A percentile compares a stretch with the other conserved stretches of the same genome.
Conservation (phyloP, 2,113 vertebrate species). For the Leucoraja erinaceus region DNA sequence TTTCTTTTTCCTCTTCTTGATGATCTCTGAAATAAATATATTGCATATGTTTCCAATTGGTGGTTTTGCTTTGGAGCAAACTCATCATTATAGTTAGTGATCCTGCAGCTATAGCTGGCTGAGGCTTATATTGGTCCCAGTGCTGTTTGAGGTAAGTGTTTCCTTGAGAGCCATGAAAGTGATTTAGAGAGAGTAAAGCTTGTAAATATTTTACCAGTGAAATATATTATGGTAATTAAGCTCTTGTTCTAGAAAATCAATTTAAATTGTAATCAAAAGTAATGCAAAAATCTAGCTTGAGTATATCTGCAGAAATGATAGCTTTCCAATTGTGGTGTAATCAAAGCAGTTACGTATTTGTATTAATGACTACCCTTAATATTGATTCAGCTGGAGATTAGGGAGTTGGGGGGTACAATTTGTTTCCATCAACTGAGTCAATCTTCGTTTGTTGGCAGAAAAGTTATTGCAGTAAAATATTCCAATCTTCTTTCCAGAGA, state of each 20-base stretch:
- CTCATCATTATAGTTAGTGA: neutral
- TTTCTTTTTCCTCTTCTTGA: neutral
- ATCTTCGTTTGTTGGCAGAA: neutral
- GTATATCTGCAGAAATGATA: neutral
- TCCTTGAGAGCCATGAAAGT: neutral
- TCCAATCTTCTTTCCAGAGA: slow-evolving; percentile 23
- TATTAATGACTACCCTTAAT: neutral
- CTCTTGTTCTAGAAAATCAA: neutral
- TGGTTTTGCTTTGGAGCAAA: neutral
- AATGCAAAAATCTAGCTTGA: neutral
- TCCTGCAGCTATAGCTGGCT: neutral
- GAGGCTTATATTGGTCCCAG: neutral
- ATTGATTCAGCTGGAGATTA: slow-evolving; percentile 26
- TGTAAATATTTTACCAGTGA: slow-evolving; percentile 8
- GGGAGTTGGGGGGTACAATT: neutral
- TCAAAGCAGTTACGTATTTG: neutral
- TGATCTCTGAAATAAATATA: neutral
- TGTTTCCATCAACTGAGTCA: neutral
- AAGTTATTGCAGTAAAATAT: neutral
- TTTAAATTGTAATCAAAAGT: neutral
- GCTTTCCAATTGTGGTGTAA: neutral
- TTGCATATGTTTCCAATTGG: neutral
- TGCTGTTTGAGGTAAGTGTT: slow-evolving; percentile 17
- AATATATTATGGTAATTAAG: neutral
- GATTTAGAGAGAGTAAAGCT: neutral